Conservation (phyloP, 2,797 vertebrate species). For the Delichon dasypus region DNA sequence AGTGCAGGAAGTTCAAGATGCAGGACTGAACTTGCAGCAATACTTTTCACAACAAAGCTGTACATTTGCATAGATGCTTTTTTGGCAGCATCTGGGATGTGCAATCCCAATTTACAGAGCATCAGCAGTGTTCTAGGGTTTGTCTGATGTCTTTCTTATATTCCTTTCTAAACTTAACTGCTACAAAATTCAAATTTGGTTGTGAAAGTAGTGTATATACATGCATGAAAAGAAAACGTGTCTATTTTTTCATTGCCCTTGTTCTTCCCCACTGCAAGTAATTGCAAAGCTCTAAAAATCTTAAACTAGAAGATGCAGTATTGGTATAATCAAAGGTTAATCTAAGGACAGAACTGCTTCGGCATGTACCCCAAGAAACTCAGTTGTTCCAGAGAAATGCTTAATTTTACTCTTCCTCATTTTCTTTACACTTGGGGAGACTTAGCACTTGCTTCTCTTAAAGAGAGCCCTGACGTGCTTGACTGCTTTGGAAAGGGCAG, state of each 20-base stretch:
- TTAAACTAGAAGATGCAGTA: background rate
- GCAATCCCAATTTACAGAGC: background rate
- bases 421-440: background rate
- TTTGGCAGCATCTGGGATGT: background rate
- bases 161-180: background rate
- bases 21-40: background rate
- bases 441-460: background rate
- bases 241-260: background rate
- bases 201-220: background rate
- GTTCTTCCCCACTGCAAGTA: conserved; percentile 11
- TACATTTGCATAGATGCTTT: conserved; percentile 44
- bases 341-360: conserved; percentile 3
- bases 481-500: background rate
- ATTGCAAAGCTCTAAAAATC: background rate
- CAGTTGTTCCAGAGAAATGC: background rate
- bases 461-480: background rate
- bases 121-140: background rate
- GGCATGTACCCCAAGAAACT: background rate
- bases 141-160: background rate
- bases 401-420: background rate
- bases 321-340: background rate
- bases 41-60: background rate
- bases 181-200: background rate
- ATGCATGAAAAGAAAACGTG: conserved; percentile 2
- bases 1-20: conserved; percentile 2